Evolutionary conservation across 2,113 vertebrate species (phyloP), one percentile per base, ranked within the genome.

Genomic region (Peromyscus polionotus): DNA sequence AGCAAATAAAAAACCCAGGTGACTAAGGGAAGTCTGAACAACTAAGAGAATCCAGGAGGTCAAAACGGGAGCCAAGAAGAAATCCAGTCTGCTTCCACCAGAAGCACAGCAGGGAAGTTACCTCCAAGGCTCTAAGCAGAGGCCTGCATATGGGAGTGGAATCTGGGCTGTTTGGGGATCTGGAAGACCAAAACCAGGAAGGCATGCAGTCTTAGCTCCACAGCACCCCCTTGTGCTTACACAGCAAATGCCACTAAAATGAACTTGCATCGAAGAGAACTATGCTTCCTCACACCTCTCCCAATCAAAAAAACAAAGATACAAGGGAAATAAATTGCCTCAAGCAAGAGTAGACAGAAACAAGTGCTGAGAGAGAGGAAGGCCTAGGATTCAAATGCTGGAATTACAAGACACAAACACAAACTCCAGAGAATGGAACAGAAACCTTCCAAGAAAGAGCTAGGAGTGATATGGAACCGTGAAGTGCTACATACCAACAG

Each of bases 391-490:
- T 28, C 42, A 39, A 17, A 20, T 24, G 26, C 1, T 26, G 59
- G 6, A n/a, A 24, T 33, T 31, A 17, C 11, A 17, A 75, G 4
- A 42, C 33, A 39, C 51, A 73, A n/a, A 57, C 54, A 20, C 42
- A 54, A 65, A 76, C n/a, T 36, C 17, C 48, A 59, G 22, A 84
- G 19, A 42, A 48, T 19, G 70, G 8, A 67, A 51, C 42, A 57
- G 48, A 45, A 77, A 51, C 31, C 1, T 80, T 70, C 48, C 22
- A 0, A 33, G 42, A 83, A 65, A 61, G 68, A 84, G 54, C 33
- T 33, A 4, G 4, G 20, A 63, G 26, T 45, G 24, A 8, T 0
- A 0, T 6, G 26, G 28, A 22, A 48, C 45, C 89, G 36, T 16
- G 0, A 20, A 79, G 26, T 2, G 1, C 12, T 9, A 2, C 10